Evolutionary conservation across 2,888 invertebrate genomes (phyloP).

Genomic region (Acronicta aceris): DNA sequence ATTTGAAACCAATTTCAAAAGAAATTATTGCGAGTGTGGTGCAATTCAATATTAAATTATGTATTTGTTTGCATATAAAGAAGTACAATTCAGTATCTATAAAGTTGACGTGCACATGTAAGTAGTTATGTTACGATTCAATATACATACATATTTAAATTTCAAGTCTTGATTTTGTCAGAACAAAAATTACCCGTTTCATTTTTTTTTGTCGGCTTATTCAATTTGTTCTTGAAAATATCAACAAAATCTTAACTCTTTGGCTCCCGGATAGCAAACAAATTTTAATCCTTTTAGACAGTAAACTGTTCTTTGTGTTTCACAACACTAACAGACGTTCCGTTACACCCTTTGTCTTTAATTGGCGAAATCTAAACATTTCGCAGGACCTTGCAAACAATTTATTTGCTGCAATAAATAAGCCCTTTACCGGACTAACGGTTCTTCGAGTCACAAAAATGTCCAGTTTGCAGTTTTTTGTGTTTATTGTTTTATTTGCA

Average conservation of each 20-base stretch:
- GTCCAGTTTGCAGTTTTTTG: slow-evolving; percentile 61
- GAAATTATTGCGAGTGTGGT: slow-evolving; percentile 40
- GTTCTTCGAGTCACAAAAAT: slow-evolving; percentile 62
- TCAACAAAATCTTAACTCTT: slow-evolving; percentile 30
- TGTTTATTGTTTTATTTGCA: slow-evolving; percentile 76
- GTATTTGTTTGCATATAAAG: neutral
- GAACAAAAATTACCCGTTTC: neutral
- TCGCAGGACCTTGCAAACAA: slow-evolving; percentile 41
- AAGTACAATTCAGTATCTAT: slow-evolving; percentile 14
- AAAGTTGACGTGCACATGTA: slow-evolving; percentile 18
- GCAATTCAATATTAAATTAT: slow-evolving; percentile 12
- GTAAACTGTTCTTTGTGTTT: slow-evolving; percentile 41
- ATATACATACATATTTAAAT: neutral
- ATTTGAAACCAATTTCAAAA: slow-evolving; percentile 31
- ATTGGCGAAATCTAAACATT: slow-evolving; percentile 50
- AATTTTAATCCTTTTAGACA: slow-evolving; percentile 19
- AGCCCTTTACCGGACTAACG: slow-evolving; percentile 71
- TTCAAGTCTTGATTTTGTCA: slow-evolving; percentile 4
- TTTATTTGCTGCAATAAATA: slow-evolving; percentile 77
- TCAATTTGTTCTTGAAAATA: slow-evolving; percentile 10
- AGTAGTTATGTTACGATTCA: slow-evolving; percentile 4
- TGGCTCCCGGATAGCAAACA: slow-evolving; percentile 30
- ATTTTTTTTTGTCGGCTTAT: slow-evolving; percentile 7
- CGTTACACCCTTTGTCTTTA: slow-evolving; percentile 51
- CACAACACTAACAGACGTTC: slow-evolving; percentile 33